Percentiles rank a stretch among this genome's conserved stretches.
These are phyloP conservation scores for Mycalesis mineus DNA, from an alignment of 2,888 invertebrate genomes.

Conservation along the genomic window DNA sequence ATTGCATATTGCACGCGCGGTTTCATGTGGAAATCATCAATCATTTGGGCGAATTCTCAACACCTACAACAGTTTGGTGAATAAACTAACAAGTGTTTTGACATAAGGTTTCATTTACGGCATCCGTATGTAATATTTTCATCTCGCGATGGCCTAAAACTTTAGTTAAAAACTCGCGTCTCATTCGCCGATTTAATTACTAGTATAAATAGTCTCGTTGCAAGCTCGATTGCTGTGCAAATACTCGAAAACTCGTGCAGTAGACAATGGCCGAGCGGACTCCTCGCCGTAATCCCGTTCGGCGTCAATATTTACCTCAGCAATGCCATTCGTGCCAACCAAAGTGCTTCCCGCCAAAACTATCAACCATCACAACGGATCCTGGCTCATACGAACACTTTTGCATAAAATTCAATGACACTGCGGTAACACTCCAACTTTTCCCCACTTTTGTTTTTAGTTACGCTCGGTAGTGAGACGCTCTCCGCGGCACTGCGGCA, in stretches of 20 bases:
- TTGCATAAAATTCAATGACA: constrained; percentile 42
- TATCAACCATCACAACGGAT: constrained; percentile 39
- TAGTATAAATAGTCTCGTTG: constrained; percentile 26
- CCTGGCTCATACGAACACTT: constrained; percentile 42
- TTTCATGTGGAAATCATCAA: too few relatives aligned
- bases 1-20: too few relatives aligned
- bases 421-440: constrained; percentile 31
- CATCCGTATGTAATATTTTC: neutral
- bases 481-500: constrained; percentile 30
- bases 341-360: constrained; percentile 45
- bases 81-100: too few relatives aligned
- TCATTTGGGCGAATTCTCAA: too few relatives aligned
- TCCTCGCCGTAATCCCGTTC: constrained; percentile 34
- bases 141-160: neutral
- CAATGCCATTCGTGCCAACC: constrained; percentile 45
- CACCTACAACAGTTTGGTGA: too few relatives aligned
- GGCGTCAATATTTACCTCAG: constrained; percentile 67
- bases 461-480: constrained; percentile 20
- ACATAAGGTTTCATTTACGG: too few relatives aligned
- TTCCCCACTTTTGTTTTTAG: constrained; percentile 11
- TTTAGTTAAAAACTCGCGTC: neutral
- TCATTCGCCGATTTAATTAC: neutral
- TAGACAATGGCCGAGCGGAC: constrained; percentile 27
- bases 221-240: constrained; percentile 33
- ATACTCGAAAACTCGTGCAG: constrained; percentile 21